Conservation (phyloP, 2,888 invertebrate genomes). For the Meiosimyza platycephala region DNA sequence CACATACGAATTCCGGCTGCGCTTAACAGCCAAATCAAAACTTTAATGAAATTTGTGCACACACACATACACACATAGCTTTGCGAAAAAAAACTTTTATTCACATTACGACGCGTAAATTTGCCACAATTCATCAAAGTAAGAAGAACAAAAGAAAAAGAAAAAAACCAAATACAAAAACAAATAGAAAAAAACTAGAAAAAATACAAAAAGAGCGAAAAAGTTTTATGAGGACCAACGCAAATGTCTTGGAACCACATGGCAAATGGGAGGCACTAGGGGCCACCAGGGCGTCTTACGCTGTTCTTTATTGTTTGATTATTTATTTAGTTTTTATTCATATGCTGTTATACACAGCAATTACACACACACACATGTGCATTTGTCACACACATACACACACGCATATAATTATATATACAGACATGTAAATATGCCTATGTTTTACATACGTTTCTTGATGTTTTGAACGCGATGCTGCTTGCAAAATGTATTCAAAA, state of each 20-base stretch:
- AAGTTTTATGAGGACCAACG: neutral
- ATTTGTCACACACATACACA: neutral
- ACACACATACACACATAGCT: neutral
- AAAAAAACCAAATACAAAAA: neutral
- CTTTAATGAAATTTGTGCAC: constrained; percentile 24
- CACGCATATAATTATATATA: neutral
- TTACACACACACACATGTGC: neutral
- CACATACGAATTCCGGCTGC: too few species aligned
- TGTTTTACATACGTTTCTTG: constrained; percentile 3
- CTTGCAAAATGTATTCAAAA: constrained; percentile 24
- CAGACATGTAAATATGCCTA: neutral
- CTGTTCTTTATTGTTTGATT: neutral
- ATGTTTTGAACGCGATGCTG: neutral
- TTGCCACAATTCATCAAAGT: constrained; percentile 28
- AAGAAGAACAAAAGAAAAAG: neutral
- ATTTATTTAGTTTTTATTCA: constrained; percentile 11
- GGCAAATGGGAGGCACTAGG: neutral
- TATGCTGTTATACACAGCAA: constrained; percentile 2
- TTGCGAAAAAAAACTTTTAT: constrained; percentile 7
- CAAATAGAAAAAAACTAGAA: neutral
- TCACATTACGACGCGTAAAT: constrained; percentile 26
- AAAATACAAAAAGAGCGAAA: neutral
- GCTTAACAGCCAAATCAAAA: neutral
- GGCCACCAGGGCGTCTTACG: neutral
- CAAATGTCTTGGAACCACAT: constrained; percentile 13